Conservation (phyloP, 2,797 vertebrate species). For the Molossus alvarezi region DNA sequence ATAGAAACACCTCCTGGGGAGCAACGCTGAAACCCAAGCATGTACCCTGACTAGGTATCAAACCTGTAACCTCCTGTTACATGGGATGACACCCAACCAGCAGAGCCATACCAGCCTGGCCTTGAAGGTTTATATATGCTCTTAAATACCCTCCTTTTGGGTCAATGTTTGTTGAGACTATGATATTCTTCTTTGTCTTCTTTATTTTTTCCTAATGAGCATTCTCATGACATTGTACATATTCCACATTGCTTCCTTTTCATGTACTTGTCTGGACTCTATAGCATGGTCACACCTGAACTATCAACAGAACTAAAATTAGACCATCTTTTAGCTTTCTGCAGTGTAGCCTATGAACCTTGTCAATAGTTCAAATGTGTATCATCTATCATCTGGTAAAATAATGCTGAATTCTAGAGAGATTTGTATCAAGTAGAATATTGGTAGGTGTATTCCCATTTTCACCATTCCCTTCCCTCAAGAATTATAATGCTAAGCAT, state of each 20-base stretch:
- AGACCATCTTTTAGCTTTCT: not conserved
- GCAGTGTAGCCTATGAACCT: not conserved
- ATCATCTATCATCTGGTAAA: not conserved
- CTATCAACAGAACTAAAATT: not conserved
- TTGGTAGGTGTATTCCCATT: not conserved
- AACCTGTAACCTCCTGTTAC: too few relatives aligned
- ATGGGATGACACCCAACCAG: too few relatives aligned
- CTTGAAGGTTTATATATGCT: not conserved
- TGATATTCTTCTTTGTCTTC: not conserved
- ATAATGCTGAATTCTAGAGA: conserved; percentile 1
- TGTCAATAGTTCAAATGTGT: not conserved
- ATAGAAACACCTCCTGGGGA: too few relatives aligned
- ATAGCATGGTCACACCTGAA: not conserved
- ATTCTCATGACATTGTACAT: not conserved
- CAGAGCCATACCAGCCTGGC: too few relatives aligned
- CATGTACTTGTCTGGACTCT: not conserved
- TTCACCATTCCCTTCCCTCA: not conserved
- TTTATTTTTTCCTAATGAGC: not conserved
- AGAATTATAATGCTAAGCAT: not conserved
- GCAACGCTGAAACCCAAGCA: too few relatives aligned
- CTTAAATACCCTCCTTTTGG: not conserved
- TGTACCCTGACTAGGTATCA: too few relatives aligned
- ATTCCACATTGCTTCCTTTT: not conserved
- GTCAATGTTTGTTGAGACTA: not conserved
- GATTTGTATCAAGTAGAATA: conserved; percentile 32